Evolutionary conservation across 2,113 vertebrate genomes (phyloP).

Genomic region (Tonatia bakeri): DNA sequence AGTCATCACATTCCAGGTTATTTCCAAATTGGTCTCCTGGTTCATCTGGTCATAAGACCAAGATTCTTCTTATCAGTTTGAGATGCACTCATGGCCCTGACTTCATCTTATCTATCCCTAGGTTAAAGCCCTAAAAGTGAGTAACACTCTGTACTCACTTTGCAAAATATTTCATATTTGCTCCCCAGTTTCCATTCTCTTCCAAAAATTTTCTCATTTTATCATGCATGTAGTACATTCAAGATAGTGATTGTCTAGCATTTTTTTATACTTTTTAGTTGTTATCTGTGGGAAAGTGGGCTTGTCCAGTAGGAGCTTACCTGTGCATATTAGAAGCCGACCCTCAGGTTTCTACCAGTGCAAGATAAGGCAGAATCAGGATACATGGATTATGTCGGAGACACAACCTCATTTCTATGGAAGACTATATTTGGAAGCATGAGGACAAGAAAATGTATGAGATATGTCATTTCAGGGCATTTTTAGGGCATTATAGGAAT

Average conservation of each 20-base stretch:
- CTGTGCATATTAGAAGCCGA: background rate
- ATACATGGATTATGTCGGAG: background rate
- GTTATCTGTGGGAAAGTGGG: background rate
- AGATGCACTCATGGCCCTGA: background rate
- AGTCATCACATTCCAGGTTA: background rate
- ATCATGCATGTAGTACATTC: background rate
- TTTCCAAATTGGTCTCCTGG: background rate
- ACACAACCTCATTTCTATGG: background rate
- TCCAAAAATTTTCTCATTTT: background rate
- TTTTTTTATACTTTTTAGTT: background rate
- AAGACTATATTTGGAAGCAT: background rate
- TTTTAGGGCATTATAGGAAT: background rate
- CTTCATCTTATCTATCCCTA: background rate
- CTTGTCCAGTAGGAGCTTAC: background rate
- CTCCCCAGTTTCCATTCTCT: background rate
- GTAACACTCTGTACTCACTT: background rate
- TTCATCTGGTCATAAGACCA: background rate
- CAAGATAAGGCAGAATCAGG: background rate
- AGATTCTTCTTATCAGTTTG: background rate
- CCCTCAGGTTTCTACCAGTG: background rate
- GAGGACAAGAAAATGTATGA: background rate
- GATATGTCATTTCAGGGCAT: background rate
- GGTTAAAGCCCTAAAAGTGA: background rate
- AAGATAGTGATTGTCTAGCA: background rate
- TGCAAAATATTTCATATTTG: background rate